Evolutionary conservation across 2,888 invertebrate genomes (phyloP), one percentile per base, ranked within the genome.

Genomic region (Hymenopus coronatus): DNA sequence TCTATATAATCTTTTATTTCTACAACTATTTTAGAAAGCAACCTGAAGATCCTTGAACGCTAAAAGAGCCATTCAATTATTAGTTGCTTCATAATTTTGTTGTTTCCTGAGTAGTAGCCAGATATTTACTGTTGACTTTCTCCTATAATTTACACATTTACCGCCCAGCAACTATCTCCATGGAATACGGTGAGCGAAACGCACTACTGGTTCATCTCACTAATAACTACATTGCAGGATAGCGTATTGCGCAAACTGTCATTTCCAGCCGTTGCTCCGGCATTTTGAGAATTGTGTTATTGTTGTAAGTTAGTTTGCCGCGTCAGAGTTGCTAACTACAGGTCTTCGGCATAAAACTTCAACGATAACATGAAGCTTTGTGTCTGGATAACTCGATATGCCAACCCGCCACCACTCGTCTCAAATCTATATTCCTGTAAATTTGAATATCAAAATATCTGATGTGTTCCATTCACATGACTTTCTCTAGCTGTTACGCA

Each of bases 81-180:
- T 70, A 20, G 20, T 20, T 70, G 54, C 20, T 70, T 70, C 20
- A 25, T 70, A 70, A 54, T 15, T 14, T 4, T 70, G 20, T 70
- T 25, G 20, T 70, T 70, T 70, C 20, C 54, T 70, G 54, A 70
- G 8, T 3, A 70, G 84, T 28, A 14, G 15, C 40, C 33, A n/a
- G 84, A 28, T 84, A 33, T 25, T 84, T 84, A 7, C 84, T 33
- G 28, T 30, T 7, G 20, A 84, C 84, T 84, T 84, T 84, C 40
- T 84, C 84, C 84, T 33, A 30, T 84, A 84, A 84, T 84, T 84
- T 84, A 84, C 84, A 84, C 84, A n/a, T 84, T 28, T 33, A 84
- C 84, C 84, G 84, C 84, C 25, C 30, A 12, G 33, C 30, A 84
- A 30, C 84, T 9, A 84, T 84, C 84, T 54, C 54, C 54, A 54